Evolutionary conservation across 2,113 vertebrate genomes (phyloP), one percentile per base, ranked within the genome.

Genomic region (Cercopithecus mona): DNA sequence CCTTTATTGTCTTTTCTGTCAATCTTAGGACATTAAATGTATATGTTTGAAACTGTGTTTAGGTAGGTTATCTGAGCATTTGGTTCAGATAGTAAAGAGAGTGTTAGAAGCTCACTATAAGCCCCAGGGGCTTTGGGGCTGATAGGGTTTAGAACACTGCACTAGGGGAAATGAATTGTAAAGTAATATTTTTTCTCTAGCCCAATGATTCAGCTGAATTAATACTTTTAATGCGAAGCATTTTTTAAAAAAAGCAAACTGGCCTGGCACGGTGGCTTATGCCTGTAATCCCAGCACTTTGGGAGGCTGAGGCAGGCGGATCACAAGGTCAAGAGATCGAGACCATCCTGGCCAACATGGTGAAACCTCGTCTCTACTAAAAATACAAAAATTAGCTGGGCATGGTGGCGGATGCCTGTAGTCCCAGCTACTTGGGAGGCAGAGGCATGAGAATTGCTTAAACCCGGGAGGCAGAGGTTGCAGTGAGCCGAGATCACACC

Each of bases 81-180:
- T 91, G 64, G 66, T 95, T 88, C 57, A 81, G 72, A 20, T 43
- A 85, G 57, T 86, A 86, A 91, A 91, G 75, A 43, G 40, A 64
- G 55, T 73, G 8, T 90, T 87, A 59, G 9, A 92, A 86, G 38
- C 78, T 89, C 78, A 11, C 43, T 72, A 2, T 81, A 66, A 92
- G 68, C 3, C 61, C 61, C 80, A 3, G 50, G 7, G 61, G 9
- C 30, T 85, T 94, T 27, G 27, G 23, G 6, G 30, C 35, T 92
- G 18, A 66, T 72, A 35, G n/a, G 14, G 16, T 73, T 95, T 80
- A 76, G 40, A 95, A 73, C 20, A 79, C 30, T 73, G 57, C 45
- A 5, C 43, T 18, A 61, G 64, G 40, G 12, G 8, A 73, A 88
- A 70, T 81, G 50, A 80, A 80, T 93, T 80, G 4, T 81, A 40